Conservation (phyloP, 2,888 invertebrate genomes). For the Liodrosophila aerea region DNA sequence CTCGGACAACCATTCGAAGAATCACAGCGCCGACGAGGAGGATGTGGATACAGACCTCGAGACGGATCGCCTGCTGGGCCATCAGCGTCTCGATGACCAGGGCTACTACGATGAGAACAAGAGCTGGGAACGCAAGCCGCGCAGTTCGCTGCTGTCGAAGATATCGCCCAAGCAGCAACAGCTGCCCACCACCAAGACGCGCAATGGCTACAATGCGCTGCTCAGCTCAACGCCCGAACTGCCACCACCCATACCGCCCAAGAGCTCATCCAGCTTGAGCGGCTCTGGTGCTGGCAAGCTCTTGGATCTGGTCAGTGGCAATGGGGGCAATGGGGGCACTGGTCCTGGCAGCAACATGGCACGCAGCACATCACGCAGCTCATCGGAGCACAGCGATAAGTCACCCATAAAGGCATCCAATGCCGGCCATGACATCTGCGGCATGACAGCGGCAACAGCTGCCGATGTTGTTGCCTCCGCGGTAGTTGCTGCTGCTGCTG, state of each 20-base stretch:
- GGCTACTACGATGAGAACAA: constrained; percentile 94
- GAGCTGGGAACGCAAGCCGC: constrained; percentile 81
- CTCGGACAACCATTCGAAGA: constrained; percentile 85
- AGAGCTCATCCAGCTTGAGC: constrained; percentile 50
- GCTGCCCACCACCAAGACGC: constrained; percentile 78
- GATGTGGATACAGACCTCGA: constrained; percentile 98
- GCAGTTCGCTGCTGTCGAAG: constrained; percentile 80
- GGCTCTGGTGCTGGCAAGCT: constrained; percentile 58
- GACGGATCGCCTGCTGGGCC: constrained; percentile 97
- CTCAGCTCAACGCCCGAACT: constrained; percentile 81
- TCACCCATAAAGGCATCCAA: constrained; percentile 83
- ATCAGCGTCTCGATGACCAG: constrained; percentile 96
- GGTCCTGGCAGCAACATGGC: constrained; percentile 45
- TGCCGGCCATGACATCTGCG: constrained; percentile 32
- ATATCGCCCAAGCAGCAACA: constrained; percentile 82
- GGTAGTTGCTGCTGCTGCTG: constrained; percentile 29
- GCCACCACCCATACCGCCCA: constrained; percentile 80
- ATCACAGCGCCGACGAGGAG: constrained; percentile 87
- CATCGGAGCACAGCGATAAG: constrained; percentile 83
- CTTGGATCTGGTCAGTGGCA: constrained; percentile 68
- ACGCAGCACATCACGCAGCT: constrained; percentile 73
- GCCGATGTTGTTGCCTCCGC: constrained; percentile 76
- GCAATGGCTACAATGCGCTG: constrained; percentile 82
- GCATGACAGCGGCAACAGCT: constrained; percentile 25
- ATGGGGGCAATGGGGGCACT: background rate